Base-by-base conservation (phyloP, 2,888 invertebrate species). In the Caenorhabditis parvicauda region DNA sequence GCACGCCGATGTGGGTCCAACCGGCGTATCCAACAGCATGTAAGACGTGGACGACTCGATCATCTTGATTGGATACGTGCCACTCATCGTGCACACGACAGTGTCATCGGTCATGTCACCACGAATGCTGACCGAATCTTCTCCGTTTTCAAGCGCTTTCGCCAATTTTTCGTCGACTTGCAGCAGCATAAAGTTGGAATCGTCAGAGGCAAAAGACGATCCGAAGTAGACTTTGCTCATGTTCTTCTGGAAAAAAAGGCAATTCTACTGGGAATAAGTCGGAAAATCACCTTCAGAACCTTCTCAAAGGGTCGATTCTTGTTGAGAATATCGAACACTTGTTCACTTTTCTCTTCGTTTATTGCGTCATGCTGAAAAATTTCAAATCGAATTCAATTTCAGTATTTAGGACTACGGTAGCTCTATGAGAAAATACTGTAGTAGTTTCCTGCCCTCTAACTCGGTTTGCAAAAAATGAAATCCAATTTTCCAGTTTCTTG, bases 161-260 rank as follows among this genome's bases (percentile, higher is more conserved):
- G 54, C 37, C 1, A 62, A 54, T 2, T 48, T 35, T 44, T 62
- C 58, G 42, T 62, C 62, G 5, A 58, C 54, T 1, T 53, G 50
- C 1, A 62, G 52, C n/a, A 62, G 43, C 52, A 62, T 48, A 25
- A 48, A 62, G 24, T 62, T 56, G 0, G 56, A 56, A 5, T 42
- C 37, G 5, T 37, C 12, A 2, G 37, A 27, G 1, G 54, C 57
- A 43, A 24, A 47, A 4, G 41, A 35, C 1, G 51, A 6, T 0
- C 47, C 35, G 21, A 62, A 62, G 21, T 54, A 49, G 7, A 62
- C 19, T 45, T 62, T 62, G 48, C 54, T 58, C 62, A 62, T 62
- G 0, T 41, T 51, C 32, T 62, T 58, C 62, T 58, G 43, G 3
- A 56, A 47, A n/a, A 24, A 29, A 17, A 6, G 35, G 9, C 35